These are phyloP conservation scores for Paedocypris micromegethes DNA, from an alignment of 2,797 vertebrate species.

Conservation along the genomic window DNA sequence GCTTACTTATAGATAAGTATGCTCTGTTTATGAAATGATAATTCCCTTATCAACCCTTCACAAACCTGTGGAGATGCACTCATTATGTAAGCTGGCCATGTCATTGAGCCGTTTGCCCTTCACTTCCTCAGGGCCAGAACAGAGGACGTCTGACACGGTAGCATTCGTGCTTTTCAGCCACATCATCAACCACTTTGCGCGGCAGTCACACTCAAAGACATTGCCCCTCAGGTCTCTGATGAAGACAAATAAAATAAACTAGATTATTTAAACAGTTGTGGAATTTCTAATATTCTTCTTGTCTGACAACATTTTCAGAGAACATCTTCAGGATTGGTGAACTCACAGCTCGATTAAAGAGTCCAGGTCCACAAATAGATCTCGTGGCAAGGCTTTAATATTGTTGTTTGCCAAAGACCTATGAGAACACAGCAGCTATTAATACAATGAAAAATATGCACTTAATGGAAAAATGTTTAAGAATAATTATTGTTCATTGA, in stretches of 20 bases:
- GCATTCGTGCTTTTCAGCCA: slow-evolving; percentile 98
- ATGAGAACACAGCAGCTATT: slow-evolving; percentile 36
- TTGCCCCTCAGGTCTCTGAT: slow-evolving; percentile 93
- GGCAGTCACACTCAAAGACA: slow-evolving; percentile 94
- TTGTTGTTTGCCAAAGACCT: slow-evolving; percentile 98
- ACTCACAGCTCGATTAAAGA: slow-evolving; percentile 97
- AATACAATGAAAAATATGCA: no score
- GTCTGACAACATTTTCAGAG: no score
- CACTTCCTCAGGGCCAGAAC: slow-evolving; percentile 85
- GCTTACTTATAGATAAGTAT: no score
- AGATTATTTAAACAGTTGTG: no score
- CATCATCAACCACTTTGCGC: slow-evolving; percentile 92
- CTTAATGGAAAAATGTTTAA: no score
- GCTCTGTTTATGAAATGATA: no score
- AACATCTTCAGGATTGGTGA: not conserved
- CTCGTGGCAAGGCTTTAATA: slow-evolving; percentile 86
- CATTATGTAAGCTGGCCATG: slow-evolving; percentile 84
- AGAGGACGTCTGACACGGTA: slow-evolving; percentile 90
- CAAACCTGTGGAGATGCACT: slow-evolving; percentile 90
- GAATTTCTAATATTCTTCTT: no score
- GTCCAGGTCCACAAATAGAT: slow-evolving; percentile 91
- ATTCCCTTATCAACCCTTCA: slow-evolving; percentile 15
- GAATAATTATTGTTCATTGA: slow-evolving; percentile 46
- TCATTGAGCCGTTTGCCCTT: slow-evolving; percentile 94
- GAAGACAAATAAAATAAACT: no score